Evolutionary conservation across 1,140 invertebrate genomes (phyloP).

Genomic region (Scaptomyza pallida): DNA sequence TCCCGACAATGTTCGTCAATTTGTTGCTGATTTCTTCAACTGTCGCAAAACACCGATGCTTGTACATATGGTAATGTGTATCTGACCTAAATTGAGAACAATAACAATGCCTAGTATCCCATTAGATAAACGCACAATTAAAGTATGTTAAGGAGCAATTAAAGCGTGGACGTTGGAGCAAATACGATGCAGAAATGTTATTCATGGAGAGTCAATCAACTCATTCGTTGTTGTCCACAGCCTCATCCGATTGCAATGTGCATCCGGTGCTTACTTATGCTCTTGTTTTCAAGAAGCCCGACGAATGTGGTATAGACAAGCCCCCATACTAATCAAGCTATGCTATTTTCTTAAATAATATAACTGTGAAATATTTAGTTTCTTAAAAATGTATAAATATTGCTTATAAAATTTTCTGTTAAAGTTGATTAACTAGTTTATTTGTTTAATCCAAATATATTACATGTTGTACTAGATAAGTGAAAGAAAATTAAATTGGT

Average conservation of each 20-base stretch:
- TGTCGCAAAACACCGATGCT: slow-evolving; percentile 48
- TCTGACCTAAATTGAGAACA: not conserved
- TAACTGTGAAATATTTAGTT: no score
- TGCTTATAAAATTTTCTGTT: no score
- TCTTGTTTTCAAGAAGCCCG: slow-evolving; percentile 63
- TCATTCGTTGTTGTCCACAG: slow-evolving; percentile 56
- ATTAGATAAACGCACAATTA: slow-evolving; percentile 59
- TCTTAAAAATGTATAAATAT: no score
- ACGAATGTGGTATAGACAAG: slow-evolving; percentile 63
- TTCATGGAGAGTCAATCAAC: slow-evolving; percentile 65
- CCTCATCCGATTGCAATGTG: slow-evolving; percentile 51
- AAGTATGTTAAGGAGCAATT: slow-evolving; percentile 69
- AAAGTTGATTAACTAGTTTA: no score
- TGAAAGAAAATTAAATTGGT: no score
- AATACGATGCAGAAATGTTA: slow-evolving; percentile 61
- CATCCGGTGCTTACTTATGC: slow-evolving; percentile 68
- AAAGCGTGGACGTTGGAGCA: slow-evolving; percentile 59
- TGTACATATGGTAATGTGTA: slow-evolving; percentile 49
- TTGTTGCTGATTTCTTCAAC: slow-evolving; percentile 57
- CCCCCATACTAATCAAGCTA: slow-evolving; percentile 50
- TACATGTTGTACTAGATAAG: no score
- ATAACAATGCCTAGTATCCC: not conserved
- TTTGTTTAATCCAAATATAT: no score
- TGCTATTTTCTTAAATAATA: no score
- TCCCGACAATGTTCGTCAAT: slow-evolving; percentile 40